Evolutionary conservation across 1,140 invertebrate genomes (phyloP).

Genomic region (Leptestheria dahalacensis): DNA sequence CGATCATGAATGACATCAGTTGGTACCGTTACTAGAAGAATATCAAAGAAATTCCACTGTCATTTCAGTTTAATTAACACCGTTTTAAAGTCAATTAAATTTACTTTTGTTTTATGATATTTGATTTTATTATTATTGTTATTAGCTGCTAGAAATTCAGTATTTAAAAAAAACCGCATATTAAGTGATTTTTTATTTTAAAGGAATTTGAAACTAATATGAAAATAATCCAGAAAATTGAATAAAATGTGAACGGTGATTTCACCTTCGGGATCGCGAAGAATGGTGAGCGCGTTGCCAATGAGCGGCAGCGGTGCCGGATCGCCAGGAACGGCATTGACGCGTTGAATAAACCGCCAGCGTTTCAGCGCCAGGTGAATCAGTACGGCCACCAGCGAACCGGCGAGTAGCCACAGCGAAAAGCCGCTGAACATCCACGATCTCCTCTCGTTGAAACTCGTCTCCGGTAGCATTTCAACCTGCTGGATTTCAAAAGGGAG

Average conservation of each 20-base stretch:
- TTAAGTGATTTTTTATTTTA: neutral
- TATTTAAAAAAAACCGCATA: too few relatives aligned
- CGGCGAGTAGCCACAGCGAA: neutral
- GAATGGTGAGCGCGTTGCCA: conserved; percentile 9
- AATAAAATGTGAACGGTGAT: too few relatives aligned
- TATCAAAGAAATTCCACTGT: too few relatives aligned
- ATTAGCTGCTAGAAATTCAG: too few relatives aligned
- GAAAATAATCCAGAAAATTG: too few relatives aligned
- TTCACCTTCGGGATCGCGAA: neutral
- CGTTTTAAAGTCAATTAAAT: too few relatives aligned
- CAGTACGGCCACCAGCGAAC: neutral
- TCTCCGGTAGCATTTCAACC: neutral
- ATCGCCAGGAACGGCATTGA: conserved; percentile 23
- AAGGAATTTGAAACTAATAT: neutral
- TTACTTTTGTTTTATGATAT: too few relatives aligned
- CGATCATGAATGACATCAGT: too few relatives aligned
- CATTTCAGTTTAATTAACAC: too few relatives aligned
- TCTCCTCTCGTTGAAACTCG: neutral
- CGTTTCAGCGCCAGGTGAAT: neutral
- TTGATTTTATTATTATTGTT: too few relatives aligned
- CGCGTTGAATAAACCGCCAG: neutral
- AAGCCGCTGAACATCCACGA: neutral
- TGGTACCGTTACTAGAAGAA: too few relatives aligned
- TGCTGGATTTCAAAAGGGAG: too few relatives aligned
- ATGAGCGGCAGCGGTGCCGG: conserved; percentile 13